phyloP scores from a whole-genome alignment of 1,140 invertebrate genomes.

The Rhagoletis zephyria region DNA sequence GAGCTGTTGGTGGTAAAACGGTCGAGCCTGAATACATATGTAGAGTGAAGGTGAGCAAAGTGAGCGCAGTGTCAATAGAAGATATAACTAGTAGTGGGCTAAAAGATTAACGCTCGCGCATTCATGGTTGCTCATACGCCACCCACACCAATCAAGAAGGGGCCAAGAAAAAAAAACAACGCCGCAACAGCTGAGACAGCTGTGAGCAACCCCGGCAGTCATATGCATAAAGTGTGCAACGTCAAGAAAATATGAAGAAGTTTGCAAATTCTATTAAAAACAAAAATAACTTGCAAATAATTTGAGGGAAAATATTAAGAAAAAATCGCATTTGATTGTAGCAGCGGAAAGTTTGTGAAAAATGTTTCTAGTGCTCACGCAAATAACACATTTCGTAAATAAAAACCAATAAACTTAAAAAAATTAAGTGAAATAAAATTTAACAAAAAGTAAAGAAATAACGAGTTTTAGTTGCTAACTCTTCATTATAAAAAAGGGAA shows the following conservation, averaged over 20 bases:
- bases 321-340: neutral
- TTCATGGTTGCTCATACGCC: constrained; percentile 46
- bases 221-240: neutral
- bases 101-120: constrained; percentile 12
- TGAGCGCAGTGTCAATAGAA: neutral
- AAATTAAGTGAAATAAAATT: neutral
- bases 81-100: neutral
- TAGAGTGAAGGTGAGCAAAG: too few relatives aligned
- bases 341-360: neutral
- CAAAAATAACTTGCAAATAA: neutral
- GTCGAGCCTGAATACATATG: too few relatives aligned
- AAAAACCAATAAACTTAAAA: neutral
- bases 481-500: too few relatives aligned
- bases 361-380: neutral
- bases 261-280: neutral
- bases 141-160: neutral
- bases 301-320: neutral
- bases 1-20: neutral
- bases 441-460: neutral
- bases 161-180: neutral
- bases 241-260: neutral
- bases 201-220: neutral
- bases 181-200: neutral
- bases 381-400: neutral
- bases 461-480: neutral